Percentiles rank a stretch among this genome's conserved stretches.
Evolutionary conservation across 1,140 invertebrate species (phyloP).

Genomic region (Neodiprion fabricii): DNA sequence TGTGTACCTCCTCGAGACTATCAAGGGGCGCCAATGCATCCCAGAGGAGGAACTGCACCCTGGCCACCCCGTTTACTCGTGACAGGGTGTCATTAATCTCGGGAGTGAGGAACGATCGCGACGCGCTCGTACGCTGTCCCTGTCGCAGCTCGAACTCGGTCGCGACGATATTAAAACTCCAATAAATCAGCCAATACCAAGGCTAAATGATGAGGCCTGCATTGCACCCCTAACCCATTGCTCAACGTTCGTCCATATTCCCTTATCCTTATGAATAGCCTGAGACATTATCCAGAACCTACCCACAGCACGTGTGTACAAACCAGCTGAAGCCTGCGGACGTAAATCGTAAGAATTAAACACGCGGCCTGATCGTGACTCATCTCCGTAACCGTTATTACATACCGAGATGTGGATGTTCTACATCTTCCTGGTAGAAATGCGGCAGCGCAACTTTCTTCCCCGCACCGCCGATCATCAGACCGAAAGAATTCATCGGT

Average conservation of each 20-base stretch:
- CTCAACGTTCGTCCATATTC: background rate
- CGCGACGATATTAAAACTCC: constrained; percentile 4
- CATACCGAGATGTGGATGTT: background rate
- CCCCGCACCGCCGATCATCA: constrained; percentile 4
- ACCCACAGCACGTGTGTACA: background rate
- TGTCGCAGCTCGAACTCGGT: background rate
- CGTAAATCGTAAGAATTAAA: background rate
- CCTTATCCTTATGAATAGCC: background rate
- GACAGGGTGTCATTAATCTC: background rate
- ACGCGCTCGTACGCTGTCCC: too few species aligned
- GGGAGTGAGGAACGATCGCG: background rate
- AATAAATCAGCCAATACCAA: background rate
- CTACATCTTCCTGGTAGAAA: background rate
- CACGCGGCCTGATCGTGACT: background rate
- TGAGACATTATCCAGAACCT: background rate
- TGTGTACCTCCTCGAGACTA: too few species aligned
- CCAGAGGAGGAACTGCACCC: too few species aligned
- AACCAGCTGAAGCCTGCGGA: background rate
- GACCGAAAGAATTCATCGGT: constrained; percentile 16
- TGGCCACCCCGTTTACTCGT: background rate
- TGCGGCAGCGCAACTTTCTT: background rate
- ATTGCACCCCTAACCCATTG: background rate
- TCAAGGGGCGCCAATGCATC: too few species aligned
- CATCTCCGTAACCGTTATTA: background rate
- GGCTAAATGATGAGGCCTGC: background rate